These are phyloP conservation scores for Charanyca ferruginea DNA, from an alignment of 2,888 invertebrate genomes.

Conservation along the genomic window DNA sequence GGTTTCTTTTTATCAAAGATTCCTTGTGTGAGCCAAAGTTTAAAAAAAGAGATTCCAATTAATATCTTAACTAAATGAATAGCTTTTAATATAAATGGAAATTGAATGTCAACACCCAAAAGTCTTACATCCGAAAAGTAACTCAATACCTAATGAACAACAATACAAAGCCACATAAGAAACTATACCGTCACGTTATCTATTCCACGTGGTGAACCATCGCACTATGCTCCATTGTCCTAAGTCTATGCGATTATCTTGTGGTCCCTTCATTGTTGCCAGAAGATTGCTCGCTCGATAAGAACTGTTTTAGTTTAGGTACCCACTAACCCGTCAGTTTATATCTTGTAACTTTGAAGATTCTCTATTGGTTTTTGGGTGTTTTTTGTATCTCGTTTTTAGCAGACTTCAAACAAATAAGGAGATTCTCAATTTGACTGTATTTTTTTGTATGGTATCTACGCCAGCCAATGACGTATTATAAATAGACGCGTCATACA, in stretches of 20 bases:
- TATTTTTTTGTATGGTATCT: neutral
- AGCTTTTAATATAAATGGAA: no score
- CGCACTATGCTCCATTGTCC: conserved; percentile 32
- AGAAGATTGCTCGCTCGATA: conserved; percentile 51
- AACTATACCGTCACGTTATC: conserved; percentile 45
- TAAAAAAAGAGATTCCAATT: no score
- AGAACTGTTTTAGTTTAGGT: conserved; percentile 46
- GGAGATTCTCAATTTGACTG: no score
- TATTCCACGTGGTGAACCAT: conserved; percentile 51
- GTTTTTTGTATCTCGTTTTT: neutral
- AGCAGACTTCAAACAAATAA: no score
- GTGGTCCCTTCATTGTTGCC: conserved; percentile 52
- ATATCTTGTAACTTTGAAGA: conserved; percentile 18
- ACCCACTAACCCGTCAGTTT: conserved; percentile 12
- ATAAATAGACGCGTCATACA: no score
- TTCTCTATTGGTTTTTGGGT: conserved; percentile 4
- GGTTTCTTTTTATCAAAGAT: no score
- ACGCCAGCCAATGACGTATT: no score
- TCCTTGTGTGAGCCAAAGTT: no score
- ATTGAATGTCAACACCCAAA: neutral
- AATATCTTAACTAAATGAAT: no score
- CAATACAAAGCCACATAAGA: conserved; percentile 23
- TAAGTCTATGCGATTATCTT: conserved; percentile 43
- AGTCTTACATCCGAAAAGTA: no score
- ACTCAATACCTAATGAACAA: no score